Base-by-base conservation (phyloP, 2,113 vertebrate species). In the Zingel zingel region DNA sequence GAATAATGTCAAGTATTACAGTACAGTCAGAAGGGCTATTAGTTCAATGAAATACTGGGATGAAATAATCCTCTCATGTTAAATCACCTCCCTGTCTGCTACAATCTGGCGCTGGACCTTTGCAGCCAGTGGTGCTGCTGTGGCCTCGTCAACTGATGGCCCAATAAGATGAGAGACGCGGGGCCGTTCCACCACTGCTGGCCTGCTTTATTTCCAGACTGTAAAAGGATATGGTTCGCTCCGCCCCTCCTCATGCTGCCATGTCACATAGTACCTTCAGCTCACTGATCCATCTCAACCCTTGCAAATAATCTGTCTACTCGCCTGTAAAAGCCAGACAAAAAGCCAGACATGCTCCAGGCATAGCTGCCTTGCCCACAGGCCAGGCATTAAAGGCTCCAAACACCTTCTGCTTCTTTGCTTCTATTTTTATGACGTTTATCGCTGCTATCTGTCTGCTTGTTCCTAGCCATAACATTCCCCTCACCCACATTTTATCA, bases 151-250 rank as follows among this genome's bases (percentile, higher is more conserved):
- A 57, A 66, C 39, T 61, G 69, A 68, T 57, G 68, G 45, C 56
- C 74, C 71, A 88, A 65, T 82, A 75, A 81, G 74, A 84, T 73
- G 84, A 66, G 75, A 85, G 83, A 74, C 69, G 11, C 6, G 1
- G 73, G 79, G 48, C 47, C 39, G 6, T 64, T 81, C 61, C 80
- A 73, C 36, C 1, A 3, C 64, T 62, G 50, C 67, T 71, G 70
- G 59, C 63, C 74, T 67, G 76, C 74, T 90, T 88, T 92, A 87
- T 93, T 92, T 94, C 91, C 89, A 92, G 90, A 90, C 93, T 94
- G 91, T 92, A 92, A 94, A 93, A 92, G 90, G 91, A 92, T 88
- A 91, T 88, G 66, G 39, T 36, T 19, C 66, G 67, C 85, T 27
- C 79, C 66, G 54, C 75, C 61, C 59, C 59, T 23, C 54, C 50